Base-by-base conservation (phyloP, 2,888 invertebrate genomes). In the Epirrhoe tristata region DNA sequence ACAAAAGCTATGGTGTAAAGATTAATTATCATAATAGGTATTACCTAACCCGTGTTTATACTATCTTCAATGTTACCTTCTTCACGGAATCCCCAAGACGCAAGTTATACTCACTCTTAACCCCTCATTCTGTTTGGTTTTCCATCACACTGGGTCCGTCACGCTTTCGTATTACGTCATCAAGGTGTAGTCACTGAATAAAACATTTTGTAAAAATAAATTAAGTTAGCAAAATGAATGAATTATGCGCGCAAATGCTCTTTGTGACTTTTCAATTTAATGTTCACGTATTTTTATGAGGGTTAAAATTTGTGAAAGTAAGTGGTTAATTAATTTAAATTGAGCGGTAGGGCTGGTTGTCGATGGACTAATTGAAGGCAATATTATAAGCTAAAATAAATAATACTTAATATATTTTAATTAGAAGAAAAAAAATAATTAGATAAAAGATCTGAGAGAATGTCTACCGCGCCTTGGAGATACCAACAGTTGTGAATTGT, bases 91-190 rank as follows among this genome's bases (percentile, higher is more conserved):
- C 39, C 39, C 1, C 39, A 43, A 43, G 39, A 43, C 39, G 10
- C 39, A 10, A 10, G 12, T 43, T 12, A 10, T 43, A 43, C 39
- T 43, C 12, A 43, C 39, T 12, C 39, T 43, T 43, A 12, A 43
- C 39, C 12, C 24, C 1, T 43, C 12, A 43, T 43, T 67, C 64
- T 81, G 76, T 81, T 82, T 82, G 81, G 62, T 57, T 77, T 82
- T 81, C 74, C 74, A 66, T 68, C 63, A 73, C 71, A 71, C 66
- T 73, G 75, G 65, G 62, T 60, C 55, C 68, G 77, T 74, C 76
- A 79, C 54, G 63, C 32, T 58, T 60, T 51, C 31, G 54, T 66
- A 59, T 61, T 56, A 66, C 57, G 67, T 63, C 58, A 53, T 59
- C 54, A 51, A 58, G 61, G 52, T 53, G 61, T 59, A 64, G 24